A percentile compares a stretch with the other conserved stretches of the same genome.
Evolutionary conservation across 2,113 vertebrate genomes (phyloP).

Genomic region (Columba livia): DNA sequence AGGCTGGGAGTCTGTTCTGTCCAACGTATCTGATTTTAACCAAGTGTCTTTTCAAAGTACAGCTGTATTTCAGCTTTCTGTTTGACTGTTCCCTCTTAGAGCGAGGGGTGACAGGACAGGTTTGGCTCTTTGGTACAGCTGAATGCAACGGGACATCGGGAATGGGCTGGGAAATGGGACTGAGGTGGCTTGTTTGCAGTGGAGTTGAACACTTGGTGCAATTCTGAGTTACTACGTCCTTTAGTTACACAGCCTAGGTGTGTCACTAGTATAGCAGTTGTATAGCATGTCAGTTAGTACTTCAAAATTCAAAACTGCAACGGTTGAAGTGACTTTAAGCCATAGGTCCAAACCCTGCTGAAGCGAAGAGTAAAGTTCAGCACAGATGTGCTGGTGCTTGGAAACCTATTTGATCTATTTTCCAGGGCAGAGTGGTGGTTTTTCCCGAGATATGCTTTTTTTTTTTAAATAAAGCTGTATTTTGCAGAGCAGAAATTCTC

Average conservation of each 20-base stretch:
- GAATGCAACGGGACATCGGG: background rate
- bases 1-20: background rate
- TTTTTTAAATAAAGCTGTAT: background rate
- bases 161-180: background rate
- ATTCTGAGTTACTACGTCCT: background rate
- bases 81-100: rapidly evolving
- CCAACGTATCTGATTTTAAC: background rate
- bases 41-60: background rate
- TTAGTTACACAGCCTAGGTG: background rate
- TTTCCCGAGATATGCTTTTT: background rate
- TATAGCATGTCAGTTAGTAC: background rate
- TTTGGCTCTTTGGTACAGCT: background rate
- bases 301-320: background rate
- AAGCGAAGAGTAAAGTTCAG: background rate
- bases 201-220: background rate
- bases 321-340: background rate
- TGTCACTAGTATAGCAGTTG: no score
- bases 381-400: rapidly evolving
- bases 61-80: background rate
- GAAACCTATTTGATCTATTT: background rate
- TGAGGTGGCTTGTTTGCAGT: background rate
- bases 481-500: background rate
- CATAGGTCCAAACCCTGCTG: background rate
- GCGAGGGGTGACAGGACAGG: background rate
- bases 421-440: background rate